Base-by-base conservation (phyloP, 2,888 invertebrate species). In the Eudasyphora cyanicolor region DNA sequence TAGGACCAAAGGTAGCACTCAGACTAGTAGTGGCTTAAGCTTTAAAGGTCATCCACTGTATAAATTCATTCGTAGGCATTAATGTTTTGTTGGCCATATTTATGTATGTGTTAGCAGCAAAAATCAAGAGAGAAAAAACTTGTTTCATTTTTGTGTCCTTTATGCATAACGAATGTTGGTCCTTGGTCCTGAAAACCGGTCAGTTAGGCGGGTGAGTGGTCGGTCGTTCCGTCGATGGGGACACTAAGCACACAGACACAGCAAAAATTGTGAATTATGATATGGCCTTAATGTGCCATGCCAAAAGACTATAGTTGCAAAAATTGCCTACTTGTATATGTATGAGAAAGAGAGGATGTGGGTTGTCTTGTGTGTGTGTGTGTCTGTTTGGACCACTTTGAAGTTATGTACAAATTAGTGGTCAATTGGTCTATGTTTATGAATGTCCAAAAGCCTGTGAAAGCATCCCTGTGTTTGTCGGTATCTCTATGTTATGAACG, bases 261-360 rank as follows among this genome's bases (percentile, higher is more conserved):
- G 67, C 67, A 42, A 67, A 38, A 67, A 76, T 76, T 67, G 76
- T 76, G 54, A 67, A 67, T 67, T 76, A 76, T 76, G 67, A 38
- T 54, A 54, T 29, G 60, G 67, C 42, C 42, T 54, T 17, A 76
- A 54, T 54, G 76, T 38, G 24, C 67, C 24, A 27, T n/a, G 17
- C 24, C 38, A 38, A n/a, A 71, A 32, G 21, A 71, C 14, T 54
- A 71, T 29, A 35, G 35, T 54, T 64, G 38, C 64, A 35, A 64
- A 64, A 64, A 35, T 64, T 64, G 12, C 35, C 19, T 21, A 24
- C 32, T 35, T 35, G 64, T 19, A n/a, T 19, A 64, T 7, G 38
- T 54, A 21, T 71, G 51, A 12, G 35, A 45, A 21, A 45, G n/a
- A 21, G 21, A 21, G 19, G 6, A 54, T 19, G 14, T 69, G 17